Conservation (phyloP, 2,113 vertebrate genomes). For the Gambusia holbrooki region DNA sequence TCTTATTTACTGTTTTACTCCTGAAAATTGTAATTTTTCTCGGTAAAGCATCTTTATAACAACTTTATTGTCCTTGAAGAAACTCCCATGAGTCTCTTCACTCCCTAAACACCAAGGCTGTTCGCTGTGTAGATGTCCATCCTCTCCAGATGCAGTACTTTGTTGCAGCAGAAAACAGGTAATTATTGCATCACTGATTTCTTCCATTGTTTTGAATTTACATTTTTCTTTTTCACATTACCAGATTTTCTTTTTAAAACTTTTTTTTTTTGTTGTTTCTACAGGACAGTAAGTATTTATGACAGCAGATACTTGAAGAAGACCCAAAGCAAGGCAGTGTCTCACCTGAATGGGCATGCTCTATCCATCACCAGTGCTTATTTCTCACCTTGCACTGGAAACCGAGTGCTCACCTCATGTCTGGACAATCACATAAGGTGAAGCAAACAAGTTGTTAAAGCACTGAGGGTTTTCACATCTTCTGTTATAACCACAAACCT, state of each 20-base stretch:
- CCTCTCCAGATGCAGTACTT: constrained; percentile 86
- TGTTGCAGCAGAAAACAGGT: constrained; percentile 82
- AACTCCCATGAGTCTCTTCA: constrained; percentile 74
- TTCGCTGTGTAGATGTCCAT: constrained; percentile 86
- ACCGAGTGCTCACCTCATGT: constrained; percentile 84
- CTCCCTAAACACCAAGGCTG: constrained; percentile 62
- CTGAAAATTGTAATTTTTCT: background rate
- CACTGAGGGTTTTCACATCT: too few relatives aligned
- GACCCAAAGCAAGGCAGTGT: constrained; percentile 66
- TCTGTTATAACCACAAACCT: too few relatives aligned
- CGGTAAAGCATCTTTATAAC: background rate
- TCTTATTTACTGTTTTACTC: background rate
- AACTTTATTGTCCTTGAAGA: constrained; percentile 46
- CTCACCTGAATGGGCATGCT: constrained; percentile 77
- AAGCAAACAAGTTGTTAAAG: constrained; percentile 9
- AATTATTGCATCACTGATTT: too few relatives aligned
- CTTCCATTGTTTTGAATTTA: fast-evolving
- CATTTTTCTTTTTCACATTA: background rate
- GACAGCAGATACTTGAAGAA: constrained; percentile 83
- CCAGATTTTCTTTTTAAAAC: background rate
- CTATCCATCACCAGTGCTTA: constrained; percentile 83
- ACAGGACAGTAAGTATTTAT: constrained; percentile 82
- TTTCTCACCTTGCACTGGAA: constrained; percentile 88
- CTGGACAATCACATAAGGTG: constrained; percentile 87
- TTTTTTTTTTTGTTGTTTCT: constrained; percentile 16